Base-by-base conservation (phyloP, 2,888 invertebrate genomes). In the Panopea generosa region DNA sequence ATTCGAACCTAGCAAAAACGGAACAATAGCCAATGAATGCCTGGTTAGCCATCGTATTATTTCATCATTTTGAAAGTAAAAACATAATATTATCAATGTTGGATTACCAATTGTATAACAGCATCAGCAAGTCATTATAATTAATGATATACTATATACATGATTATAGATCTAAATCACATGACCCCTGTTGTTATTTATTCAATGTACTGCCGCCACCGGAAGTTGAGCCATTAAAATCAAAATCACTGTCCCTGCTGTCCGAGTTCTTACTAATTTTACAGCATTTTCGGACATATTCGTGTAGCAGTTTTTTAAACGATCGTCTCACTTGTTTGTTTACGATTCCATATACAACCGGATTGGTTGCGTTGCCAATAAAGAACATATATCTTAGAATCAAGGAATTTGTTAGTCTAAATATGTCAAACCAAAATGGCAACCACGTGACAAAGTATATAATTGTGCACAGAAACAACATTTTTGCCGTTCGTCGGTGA, bases 391-490 rank as follows among this genome's bases (percentile, higher is more conserved):
- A 87, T 33, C 87, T 61, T 11, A 88, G 59, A 18, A 83, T 68
- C 7, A 85, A 57, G 33, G 80, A 84, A 52, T 84, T 71, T 3
- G 86, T 87, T 18, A 78, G 20, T 26, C 83, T 84, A 62, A 88
- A 88, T 38, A 88, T 83, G 61, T 87, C 88, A n/a, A 88, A 56
- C 87, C 88, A 87, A 70, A 89, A 89, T n/a, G 89, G 89, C 47
- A 88, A 38, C 88, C 87, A 89, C 7, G 88, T 86, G 0, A 88
- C 63, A 6, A 88, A 68, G 61, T 85, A 88, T 3, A 86, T 84
- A 24, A 88, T 81, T 4, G 87, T 89, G 60, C 88, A 88, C 43
- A 88, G 52, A 71, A 88, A 87, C 65, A 88, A 70, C 86, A 89
- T 89, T 61, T 86, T 86, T 9, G 87, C 88, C 4, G 87, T 87